Conservation (phyloP, 2,113 vertebrate genomes). For the Gallinago undulata region DNA sequence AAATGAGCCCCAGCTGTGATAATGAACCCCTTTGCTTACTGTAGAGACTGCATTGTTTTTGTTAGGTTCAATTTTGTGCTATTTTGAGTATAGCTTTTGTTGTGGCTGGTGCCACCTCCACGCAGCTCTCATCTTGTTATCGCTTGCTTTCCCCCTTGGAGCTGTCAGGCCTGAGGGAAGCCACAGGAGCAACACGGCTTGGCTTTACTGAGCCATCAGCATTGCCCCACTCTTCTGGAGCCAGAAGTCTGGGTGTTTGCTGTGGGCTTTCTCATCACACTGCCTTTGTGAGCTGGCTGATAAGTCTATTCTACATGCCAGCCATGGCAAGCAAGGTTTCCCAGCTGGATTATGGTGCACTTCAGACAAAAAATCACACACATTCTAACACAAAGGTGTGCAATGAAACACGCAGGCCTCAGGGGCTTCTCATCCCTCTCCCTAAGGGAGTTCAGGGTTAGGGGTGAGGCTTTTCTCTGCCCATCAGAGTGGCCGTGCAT, state of each 20-base stretch:
- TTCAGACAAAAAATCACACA: neutral
- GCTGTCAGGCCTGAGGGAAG: neutral
- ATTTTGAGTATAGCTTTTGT: neutral
- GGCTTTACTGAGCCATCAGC: neutral
- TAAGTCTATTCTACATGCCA: neutral
- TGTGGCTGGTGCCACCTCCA: neutral
- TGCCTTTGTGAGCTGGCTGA: neutral
- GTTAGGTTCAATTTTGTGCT: neutral
- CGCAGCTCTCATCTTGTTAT: neutral
- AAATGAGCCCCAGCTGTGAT: neutral
- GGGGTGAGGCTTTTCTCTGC: neutral
- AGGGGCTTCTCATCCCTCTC: neutral
- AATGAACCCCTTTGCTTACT: neutral
- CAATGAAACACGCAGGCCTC: rapidly evolving
- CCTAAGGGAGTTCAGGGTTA: neutral
- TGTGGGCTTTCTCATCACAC: neutral
- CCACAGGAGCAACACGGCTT: neutral
- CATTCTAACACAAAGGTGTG: neutral
- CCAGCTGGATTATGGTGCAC: neutral
- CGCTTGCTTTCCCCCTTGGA: neutral
- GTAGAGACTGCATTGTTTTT: neutral
- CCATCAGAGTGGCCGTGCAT: neutral
- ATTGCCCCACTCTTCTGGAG: neutral
- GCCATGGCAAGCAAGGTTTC: neutral
- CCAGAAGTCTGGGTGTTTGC: neutral